Evolutionary conservation across 35 echinoderm and acorn worm species (phyloP).

Genomic region (Heliocidaris tuberculata): DNA sequence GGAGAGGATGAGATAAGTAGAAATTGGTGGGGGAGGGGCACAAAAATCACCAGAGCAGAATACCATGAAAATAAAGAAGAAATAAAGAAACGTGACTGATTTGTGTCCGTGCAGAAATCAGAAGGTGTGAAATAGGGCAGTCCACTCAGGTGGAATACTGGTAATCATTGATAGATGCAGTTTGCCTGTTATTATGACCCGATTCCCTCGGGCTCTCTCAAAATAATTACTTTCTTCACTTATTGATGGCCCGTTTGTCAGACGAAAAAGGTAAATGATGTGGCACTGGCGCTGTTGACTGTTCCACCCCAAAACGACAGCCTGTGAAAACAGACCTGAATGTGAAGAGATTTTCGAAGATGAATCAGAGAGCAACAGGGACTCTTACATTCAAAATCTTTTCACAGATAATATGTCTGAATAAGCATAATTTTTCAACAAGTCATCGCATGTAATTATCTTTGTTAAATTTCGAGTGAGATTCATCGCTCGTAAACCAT

Average conservation of each 20-base stretch:
- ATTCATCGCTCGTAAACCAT: no score
- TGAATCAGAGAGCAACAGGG: background rate
- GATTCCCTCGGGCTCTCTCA: background rate
- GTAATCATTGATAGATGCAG: background rate
- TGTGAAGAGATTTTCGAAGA: background rate
- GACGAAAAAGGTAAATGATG: background rate
- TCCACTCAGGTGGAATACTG: background rate
- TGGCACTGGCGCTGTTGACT: background rate
- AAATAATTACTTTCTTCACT: slow-evolving; percentile 6
- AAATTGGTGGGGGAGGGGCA: background rate
- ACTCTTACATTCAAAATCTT: no score
- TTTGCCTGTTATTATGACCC: background rate
- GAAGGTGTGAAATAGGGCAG: background rate
- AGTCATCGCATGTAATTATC: no score
- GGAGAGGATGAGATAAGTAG: no score
- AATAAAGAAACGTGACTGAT: background rate
- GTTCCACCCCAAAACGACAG: background rate
- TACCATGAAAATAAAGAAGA: background rate
- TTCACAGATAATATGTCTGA: no score
- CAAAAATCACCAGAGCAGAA: background rate
- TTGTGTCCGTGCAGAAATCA: background rate
- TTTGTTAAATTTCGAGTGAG: no score
- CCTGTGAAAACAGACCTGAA: background rate
- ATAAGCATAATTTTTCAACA: no score
- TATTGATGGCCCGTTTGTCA: slow-evolving; percentile 8